Base-by-base conservation (phyloP, 53 echinoderm and acorn worm species). In the Temnopleurus reevesii region DNA sequence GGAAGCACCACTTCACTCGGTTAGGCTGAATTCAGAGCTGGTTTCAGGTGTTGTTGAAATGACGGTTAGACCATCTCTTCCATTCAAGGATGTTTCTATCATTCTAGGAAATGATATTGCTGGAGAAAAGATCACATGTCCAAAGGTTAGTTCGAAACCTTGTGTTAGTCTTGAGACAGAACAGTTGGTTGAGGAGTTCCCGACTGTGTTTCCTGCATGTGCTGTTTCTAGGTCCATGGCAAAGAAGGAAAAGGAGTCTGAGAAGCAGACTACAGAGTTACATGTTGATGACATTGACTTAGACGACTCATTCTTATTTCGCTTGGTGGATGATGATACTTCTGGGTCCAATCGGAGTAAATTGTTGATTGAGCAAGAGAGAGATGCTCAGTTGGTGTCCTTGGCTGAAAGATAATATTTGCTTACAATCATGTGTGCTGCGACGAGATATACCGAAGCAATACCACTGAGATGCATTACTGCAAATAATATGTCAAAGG, bases 401-500 rank as follows among this genome's bases (percentile, higher is more conserved):
- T 55, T 87, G 56, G n/a, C 25, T 56, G 77, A 77, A 29, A 55
- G 41, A 29, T 36, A 95, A 46, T 95, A 91, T 63, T 18, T 91
- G n/a, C 46, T 94, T 8, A 96, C 94, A 8, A 92, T 96, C 13
- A 89, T 96, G 92, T 81, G 89, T 44, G 82, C 92, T 12, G 59
- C 89, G 1, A 96, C 96, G 0, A 91, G 94, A 13, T 96, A 91
- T 61, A 79, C 90, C 8, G 96, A 96, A 79, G 96, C 94, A 5
- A 89, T 91, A 35, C 93, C 93, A 4, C 71, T 96, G 18, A 84
- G 91, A 35, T 83, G 81, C 26, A 94, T 94, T 45, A 90, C 85
- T 12, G 86, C 93, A 5, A 76, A 89, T 36, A 90, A 90, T 10
- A 84, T 94, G 2, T 47, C 54, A 24, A 89, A 94, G 13, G 91